Evolutionary conservation across 2,797 vertebrate species (phyloP).

Genomic region (Poeciliopsis turneri): DNA sequence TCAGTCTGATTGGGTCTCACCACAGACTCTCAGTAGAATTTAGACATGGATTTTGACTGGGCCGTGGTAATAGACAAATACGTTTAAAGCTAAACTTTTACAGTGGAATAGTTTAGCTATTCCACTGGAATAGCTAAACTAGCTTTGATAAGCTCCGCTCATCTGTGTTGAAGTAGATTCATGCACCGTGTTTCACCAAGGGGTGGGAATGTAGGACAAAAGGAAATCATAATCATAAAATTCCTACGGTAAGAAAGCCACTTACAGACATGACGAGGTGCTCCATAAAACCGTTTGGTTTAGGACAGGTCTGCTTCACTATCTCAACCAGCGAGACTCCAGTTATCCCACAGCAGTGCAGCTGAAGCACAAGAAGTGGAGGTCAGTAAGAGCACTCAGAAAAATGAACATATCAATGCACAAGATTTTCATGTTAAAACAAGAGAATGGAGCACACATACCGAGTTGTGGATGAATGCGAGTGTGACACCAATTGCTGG

Average conservation of each 20-base stretch:
- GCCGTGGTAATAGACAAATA: background rate
- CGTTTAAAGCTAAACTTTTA: background rate
- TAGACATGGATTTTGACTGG: background rate
- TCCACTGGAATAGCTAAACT: too few relatives aligned
- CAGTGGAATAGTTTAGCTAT: too few relatives aligned
- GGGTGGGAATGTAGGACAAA: background rate
- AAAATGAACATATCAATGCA: background rate
- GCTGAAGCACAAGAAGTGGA: constrained; percentile 47
- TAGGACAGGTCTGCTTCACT: constrained; percentile 54
- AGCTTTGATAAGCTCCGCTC: too few relatives aligned
- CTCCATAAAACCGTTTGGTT: background rate
- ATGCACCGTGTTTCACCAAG: background rate
- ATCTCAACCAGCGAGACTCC: background rate
- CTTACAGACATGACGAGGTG: constrained; percentile 62
- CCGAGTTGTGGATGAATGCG: constrained; percentile 62
- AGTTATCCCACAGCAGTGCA: constrained; percentile 77
- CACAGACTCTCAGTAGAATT: too few relatives aligned
- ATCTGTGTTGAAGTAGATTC: too few relatives aligned
- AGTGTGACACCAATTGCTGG: constrained; percentile 56
- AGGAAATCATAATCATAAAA: background rate
- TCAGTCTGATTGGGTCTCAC: too few relatives aligned
- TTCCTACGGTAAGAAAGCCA: constrained; percentile 2
- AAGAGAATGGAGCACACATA: constrained; percentile 30
- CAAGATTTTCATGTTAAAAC: background rate
- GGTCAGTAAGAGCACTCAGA: background rate